Base-by-base conservation (phyloP, 1,140 invertebrate genomes). In the Chymomyza costata region DNA sequence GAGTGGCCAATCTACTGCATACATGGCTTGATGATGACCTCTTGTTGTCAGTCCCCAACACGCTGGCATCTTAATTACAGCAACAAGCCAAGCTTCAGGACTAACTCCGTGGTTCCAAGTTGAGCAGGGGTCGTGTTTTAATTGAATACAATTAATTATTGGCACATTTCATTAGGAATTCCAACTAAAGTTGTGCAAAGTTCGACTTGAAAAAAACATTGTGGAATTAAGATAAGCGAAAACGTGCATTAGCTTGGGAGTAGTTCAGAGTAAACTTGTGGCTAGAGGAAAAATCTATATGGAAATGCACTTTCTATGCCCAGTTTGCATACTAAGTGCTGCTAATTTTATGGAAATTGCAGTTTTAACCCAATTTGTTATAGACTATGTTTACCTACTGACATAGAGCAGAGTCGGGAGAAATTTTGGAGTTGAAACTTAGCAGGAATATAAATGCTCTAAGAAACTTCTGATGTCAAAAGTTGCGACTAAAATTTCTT, bases 111-210 rank as follows among this genome's bases (percentile, higher is more conserved):
- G n/a, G n/a, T n/a, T n/a, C n/a, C n/a, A n/a, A n/a, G n/a, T n/a
- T n/a, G n/a, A n/a, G n/a, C n/a, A 13, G 46, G 46, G 7, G n/a
- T n/a, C 48, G 58, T 67, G 73, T 51, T 57, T 67, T 68, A 81
- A 82, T 82, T 82, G 70, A 76, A 82, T 82, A 57, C 66, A 81
- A 82, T 82, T 82, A 82, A 82, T 82, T 82, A 82, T 74, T 82
- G 76, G 82, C 76, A 82, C 76, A 82, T 82, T 81, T 70, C 18
- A 51, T 6, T 34, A 48, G 44, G 64, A 59, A 62, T 68, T 46
- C 43, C 17, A 63, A 45, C n/a, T n/a, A n/a, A n/a, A n/a, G n/a
- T n/a, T n/a, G n/a, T n/a, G n/a, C 38, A 35, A 6, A 21, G 21
- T 34, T 41, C 14, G n/a, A n/a, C n/a, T n/a, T n/a, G n/a, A n/a